phyloP scores from a whole-genome alignment of 2,113 vertebrate species.

The Lepidothrix coronata region DNA sequence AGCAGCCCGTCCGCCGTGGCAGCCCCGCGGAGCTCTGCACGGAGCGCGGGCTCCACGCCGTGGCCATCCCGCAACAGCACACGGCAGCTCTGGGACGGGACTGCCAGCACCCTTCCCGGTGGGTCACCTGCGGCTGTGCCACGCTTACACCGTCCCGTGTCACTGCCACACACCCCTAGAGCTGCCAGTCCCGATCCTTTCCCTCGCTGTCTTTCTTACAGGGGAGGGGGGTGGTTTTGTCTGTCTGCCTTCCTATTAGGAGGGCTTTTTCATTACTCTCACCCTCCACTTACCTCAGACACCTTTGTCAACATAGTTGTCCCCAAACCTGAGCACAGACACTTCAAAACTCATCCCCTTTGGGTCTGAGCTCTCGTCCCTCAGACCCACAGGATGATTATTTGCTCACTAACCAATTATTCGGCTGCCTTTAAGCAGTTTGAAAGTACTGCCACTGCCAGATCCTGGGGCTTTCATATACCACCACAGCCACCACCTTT shows the following conservation, averaged over 20 bases:
- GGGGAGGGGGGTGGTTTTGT: background rate
- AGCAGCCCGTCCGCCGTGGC: background rate
- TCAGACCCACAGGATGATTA: rapidly evolving
- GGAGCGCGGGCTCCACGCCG: constrained; percentile 46
- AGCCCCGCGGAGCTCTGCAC: background rate
- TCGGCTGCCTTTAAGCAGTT: background rate
- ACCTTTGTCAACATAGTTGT: rapidly evolving
- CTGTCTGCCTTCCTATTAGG: background rate
- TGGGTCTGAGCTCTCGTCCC: background rate
- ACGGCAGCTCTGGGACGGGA: background rate
- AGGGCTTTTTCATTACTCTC: background rate
- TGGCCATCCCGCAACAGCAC: background rate
- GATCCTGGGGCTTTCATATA: background rate
- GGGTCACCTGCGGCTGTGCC: background rate
- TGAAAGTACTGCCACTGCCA: background rate
- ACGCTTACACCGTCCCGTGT: rapidly evolving
- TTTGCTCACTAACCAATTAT: rapidly evolving
- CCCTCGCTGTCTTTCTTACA: background rate
- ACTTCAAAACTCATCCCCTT: background rate
- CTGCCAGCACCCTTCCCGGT: background rate
- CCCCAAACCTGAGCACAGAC: background rate
- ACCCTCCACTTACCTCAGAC: background rate
- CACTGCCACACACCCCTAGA: rapidly evolving
- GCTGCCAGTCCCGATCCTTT: background rate
- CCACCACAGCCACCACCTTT: background rate